Evolutionary conservation across 2,113 vertebrate genomes (phyloP).

Genomic region (Copsychus sechellarum): DNA sequence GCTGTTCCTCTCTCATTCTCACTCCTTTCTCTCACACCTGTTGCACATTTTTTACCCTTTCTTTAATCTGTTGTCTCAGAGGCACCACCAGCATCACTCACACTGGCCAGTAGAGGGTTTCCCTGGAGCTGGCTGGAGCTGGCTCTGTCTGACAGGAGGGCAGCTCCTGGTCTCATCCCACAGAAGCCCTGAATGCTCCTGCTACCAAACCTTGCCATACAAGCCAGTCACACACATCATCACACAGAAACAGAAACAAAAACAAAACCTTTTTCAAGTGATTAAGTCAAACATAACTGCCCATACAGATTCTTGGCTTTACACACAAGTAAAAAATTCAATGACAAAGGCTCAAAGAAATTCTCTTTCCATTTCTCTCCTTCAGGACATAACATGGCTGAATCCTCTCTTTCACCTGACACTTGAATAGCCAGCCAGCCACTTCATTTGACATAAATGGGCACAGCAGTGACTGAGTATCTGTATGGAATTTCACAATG

Average conservation of each 20-base stretch:
- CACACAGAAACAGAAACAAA: not conserved
- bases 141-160: accelerated
- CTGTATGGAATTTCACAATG: not conserved
- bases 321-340: not conserved
- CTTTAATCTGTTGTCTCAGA: not conserved
- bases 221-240: not conserved
- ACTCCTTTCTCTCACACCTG: not conserved
- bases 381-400: not conserved
- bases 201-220: not conserved
- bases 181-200: accelerated
- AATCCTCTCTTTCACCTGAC: not conserved
- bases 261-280: not conserved
- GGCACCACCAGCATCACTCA: not conserved
- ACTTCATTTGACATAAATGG: not conserved
- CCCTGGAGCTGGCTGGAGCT: not conserved
- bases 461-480: not conserved
- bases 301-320: not conserved
- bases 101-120: accelerated
- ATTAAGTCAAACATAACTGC: not conserved
- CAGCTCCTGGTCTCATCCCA: not conserved
- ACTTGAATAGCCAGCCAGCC: not conserved
- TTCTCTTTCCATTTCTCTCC: not conserved
- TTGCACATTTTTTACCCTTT: not conserved
- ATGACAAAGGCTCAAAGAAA: not conserved
- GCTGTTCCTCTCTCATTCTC: not conserved